Evolutionary conservation across 2,888 invertebrate genomes (phyloP), one percentile per base, ranked within the genome.

Genomic region (Thera obeliscata): DNA sequence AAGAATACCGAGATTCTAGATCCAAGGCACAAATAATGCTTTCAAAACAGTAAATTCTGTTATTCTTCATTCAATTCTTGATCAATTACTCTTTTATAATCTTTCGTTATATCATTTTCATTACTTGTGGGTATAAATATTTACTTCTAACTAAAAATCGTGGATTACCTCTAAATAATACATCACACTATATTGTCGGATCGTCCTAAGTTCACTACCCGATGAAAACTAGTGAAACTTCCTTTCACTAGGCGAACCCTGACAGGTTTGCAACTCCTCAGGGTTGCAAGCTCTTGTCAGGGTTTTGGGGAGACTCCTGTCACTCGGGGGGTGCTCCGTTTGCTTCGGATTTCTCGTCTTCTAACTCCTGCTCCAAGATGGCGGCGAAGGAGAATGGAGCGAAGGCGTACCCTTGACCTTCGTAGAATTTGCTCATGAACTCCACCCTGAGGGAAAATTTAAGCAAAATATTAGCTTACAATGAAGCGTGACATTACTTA

Each of bases 401-500:
- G 87, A 97, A 97, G 6, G 94, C 88, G 82, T 96, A 95, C 0
- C 97, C 97, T 60, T 95, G 94, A 2, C 97, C 97, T 50, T 94
- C 94, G 89, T 98, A 98, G 92, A 98, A 98, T 87, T 98, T 98
- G 88, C 98, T 98, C 95, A 99, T 98, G 91, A 99, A 99, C 85
- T 98, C 98, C 77, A 98, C 98, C 97, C 97, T 97, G 83, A 12
- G 50, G 61, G 8, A 43, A 43, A 46, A 62, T 48, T 52, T 35
- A 35, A 35, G 9, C 22, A 8, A 33, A 52, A 7, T 9, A 9
- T 46, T 9, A 46, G 7, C 41, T 41, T 2, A 2, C 38, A 38
- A 38, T 3, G 6, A 41, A 2, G 6, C 5, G 41, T 7, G 1
- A 41, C 41, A 4, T 41, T 4, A 41, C 41, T 41, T 0, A 38